Evolutionary conservation across 2,888 invertebrate genomes (phyloP).

Genomic region (Tuta absoluta): DNA sequence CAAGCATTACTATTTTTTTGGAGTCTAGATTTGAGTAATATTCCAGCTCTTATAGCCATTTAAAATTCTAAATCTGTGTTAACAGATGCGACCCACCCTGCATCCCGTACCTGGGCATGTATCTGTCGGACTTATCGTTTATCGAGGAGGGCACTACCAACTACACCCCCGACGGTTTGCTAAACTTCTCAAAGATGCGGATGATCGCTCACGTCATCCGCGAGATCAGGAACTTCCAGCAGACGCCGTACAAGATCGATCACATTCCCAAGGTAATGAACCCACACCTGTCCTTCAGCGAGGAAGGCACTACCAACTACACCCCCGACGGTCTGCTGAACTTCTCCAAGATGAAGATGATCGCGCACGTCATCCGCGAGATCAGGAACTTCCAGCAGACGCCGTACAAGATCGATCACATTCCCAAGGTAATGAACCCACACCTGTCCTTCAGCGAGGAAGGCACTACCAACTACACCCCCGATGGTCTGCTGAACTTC

Average conservation of each 20-base stretch:
- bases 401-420: conserved; percentile 94
- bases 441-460: conserved; percentile 96
- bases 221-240: conserved; percentile 94
- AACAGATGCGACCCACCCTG: conserved; percentile 92
- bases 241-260: conserved; percentile 95
- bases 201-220: conserved; percentile 97
- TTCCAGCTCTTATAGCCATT: no score
- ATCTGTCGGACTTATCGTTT: conserved; percentile 94
- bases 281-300: conserved; percentile 90
- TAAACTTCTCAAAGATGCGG: conserved; percentile 97
- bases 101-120: conserved; percentile 93
- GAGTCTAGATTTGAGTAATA: no score
- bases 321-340: conserved; percentile 94
- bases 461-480: conserved; percentile 94
- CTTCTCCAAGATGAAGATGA: conserved; percentile 98
- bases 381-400: conserved; percentile 95
- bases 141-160: conserved; percentile 96
- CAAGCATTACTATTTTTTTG: no score
- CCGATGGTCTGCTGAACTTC: conserved; percentile 94
- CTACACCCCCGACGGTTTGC: conserved; percentile 91
- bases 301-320: conserved; percentile 95
- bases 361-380: conserved; percentile 95
- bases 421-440: no score
- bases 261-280: conserved; percentile 71
- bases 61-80: conserved; percentile 31